Evolutionary conservation across 2,113 vertebrate species (phyloP).

Genomic region (Protobothrops flavoviridis): DNA sequence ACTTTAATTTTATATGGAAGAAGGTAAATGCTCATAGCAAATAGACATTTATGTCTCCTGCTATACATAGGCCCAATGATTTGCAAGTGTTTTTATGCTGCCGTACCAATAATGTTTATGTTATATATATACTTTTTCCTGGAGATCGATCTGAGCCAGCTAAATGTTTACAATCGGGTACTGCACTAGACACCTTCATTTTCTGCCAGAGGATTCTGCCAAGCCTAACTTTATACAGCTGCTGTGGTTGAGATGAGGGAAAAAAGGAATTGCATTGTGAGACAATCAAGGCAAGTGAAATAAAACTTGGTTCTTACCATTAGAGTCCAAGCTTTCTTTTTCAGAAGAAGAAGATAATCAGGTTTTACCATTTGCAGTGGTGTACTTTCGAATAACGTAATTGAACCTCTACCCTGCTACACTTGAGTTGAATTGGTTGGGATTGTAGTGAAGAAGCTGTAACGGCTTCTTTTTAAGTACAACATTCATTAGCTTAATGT

Average conservation of each 20-base stretch:
- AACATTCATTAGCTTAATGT: not conserved
- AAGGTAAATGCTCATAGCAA: conserved; percentile 19
- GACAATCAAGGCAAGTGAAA: conserved; percentile 33
- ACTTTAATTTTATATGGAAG: conserved; percentile 55
- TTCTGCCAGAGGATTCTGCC: conserved; percentile 1
- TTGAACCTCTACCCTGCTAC: not conserved
- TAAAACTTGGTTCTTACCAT: conserved; percentile 43
- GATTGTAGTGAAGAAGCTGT: not conserved
- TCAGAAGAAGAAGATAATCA: not conserved
- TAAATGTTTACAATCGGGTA: conserved; percentile 23
- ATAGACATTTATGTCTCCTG: not conserved
- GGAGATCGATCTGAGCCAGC: not conserved
- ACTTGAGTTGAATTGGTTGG: not conserved
- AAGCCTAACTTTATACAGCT: not conserved
- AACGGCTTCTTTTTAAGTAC: not conserved
- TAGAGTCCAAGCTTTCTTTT: not conserved
- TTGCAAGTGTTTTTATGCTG: conserved; percentile 27
- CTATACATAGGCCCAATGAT: not conserved
- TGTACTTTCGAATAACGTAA: not conserved
- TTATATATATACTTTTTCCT: not conserved
- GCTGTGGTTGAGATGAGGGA: conserved; percentile 7
- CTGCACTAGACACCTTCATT: conserved; percentile 22
- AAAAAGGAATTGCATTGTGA: conserved; percentile 37
- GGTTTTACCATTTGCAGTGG: not conserved
- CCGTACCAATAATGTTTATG: not conserved